phyloP scores from a whole-genome alignment of 1,140 invertebrate genomes.

The Trichonephila clavata region DNA sequence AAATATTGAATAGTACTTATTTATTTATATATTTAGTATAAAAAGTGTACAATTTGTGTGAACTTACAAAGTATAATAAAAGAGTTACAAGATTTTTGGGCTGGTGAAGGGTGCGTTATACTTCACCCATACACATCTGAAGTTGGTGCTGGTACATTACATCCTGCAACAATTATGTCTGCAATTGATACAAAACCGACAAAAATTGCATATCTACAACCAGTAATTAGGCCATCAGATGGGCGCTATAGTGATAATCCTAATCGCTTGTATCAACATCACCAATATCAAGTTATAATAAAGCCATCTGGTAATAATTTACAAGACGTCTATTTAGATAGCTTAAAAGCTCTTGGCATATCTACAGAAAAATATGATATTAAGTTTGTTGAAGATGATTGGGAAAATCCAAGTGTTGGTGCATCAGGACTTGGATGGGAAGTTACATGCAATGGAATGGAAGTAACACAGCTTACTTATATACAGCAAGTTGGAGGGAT shows the following conservation, averaged over 20 bases:
- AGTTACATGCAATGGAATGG: neutral
- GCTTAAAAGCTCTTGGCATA: neutral
- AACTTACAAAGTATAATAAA: neutral
- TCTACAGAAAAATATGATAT: neutral
- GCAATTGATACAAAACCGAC: neutral
- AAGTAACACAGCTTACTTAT: constrained; percentile 2
- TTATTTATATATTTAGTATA: no score
- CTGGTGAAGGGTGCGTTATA: neutral
- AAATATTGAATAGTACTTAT: no score
- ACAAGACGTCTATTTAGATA: neutral
- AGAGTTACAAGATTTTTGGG: neutral
- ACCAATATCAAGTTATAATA: constrained; percentile 5
- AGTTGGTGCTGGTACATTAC: neutral
- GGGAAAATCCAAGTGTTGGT: neutral
- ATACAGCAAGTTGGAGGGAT: neutral
- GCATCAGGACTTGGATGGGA: constrained; percentile 1
- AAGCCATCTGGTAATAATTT: neutral
- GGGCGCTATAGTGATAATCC: neutral
- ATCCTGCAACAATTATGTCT: neutral
- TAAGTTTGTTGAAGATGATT: constrained; percentile 16
- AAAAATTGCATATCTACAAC: neutral
- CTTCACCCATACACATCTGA: neutral
- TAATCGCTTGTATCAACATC: neutral
- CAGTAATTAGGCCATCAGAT: neutral
- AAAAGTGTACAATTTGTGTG: neutral